Conservation (phyloP, 2,888 invertebrate genomes). For the Lasioglossum zephyrum region DNA sequence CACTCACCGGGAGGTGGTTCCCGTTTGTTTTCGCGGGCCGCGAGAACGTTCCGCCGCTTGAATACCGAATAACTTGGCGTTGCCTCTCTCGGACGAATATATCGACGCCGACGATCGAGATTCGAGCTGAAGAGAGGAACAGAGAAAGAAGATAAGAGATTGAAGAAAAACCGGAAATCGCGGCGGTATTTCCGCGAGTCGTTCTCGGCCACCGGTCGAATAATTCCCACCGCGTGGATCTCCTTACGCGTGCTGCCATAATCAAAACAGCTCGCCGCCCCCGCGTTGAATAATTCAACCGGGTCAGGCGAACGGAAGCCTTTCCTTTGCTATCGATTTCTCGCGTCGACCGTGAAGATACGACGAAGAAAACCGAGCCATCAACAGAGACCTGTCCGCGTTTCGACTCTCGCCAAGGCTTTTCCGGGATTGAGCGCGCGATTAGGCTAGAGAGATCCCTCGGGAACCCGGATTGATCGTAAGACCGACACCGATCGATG, state of each 20-base stretch:
- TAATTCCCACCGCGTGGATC: conserved; percentile 3
- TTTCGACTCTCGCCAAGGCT: neutral
- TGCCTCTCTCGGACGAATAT: neutral
- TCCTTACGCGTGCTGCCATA: conserved; percentile 44
- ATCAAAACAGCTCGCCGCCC: conserved; percentile 62
- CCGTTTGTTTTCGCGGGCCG: conserved; percentile 30
- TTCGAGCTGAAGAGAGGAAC: neutral
- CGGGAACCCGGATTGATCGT: neutral
- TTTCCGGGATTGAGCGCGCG: neutral
- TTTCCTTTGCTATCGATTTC: conserved; percentile 55
- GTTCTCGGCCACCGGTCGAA: conserved; percentile 14
- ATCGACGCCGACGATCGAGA: neutral
- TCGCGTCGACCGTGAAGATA: neutral
- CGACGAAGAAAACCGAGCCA: neutral
- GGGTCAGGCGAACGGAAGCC: conserved; percentile 18
- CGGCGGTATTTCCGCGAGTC: conserved; percentile 36
- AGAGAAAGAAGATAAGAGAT: neutral
- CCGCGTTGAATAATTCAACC: conserved; percentile 63
- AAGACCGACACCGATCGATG: neutral
- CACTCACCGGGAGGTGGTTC: conserved; percentile 11
- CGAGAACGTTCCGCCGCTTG: conserved; percentile 1
- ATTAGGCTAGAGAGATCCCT: neutral
- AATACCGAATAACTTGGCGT: conserved; percentile 7
- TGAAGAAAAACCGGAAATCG: neutral
- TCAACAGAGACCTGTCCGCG: neutral